phyloP scores from a whole-genome alignment of 2,113 vertebrate species.

The Rhynchomys soricoides region DNA sequence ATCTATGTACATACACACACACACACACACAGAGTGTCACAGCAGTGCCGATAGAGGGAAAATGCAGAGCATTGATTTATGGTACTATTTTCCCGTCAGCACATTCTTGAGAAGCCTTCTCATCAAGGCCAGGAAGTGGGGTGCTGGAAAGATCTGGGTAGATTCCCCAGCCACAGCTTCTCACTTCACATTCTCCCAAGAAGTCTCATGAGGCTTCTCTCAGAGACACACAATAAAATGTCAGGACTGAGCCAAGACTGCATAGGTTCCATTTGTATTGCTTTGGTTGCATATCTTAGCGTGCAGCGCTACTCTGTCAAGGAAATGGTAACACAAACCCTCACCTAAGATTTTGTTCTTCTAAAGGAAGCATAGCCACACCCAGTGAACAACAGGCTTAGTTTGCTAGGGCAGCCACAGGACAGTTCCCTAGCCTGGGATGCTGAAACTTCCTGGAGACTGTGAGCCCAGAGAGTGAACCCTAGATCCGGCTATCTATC shows the following conservation, averaged over 20 bases:
- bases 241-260: background rate
- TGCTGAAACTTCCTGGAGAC: background rate
- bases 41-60: background rate
- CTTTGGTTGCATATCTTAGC: background rate
- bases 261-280: too few species aligned
- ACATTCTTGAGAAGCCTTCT: background rate
- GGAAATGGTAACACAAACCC: background rate
- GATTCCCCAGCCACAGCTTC: background rate
- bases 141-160: background rate
- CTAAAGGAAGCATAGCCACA: background rate
- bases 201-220: background rate
- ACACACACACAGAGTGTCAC: background rate
- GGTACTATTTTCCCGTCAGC: background rate
- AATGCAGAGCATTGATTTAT: accelerated
- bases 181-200: background rate
- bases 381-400: background rate
- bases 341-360: background rate
- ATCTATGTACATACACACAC: background rate
- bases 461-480: background rate
- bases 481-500: background rate
- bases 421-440: background rate
- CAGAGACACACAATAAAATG: background rate
- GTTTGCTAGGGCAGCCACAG: too few species aligned
- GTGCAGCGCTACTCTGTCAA: accelerated
- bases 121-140: background rate